These are phyloP conservation scores for Microtus obscurus DNA, from an alignment of 2,797 vertebrate genomes.

Conservation along the genomic window DNA sequence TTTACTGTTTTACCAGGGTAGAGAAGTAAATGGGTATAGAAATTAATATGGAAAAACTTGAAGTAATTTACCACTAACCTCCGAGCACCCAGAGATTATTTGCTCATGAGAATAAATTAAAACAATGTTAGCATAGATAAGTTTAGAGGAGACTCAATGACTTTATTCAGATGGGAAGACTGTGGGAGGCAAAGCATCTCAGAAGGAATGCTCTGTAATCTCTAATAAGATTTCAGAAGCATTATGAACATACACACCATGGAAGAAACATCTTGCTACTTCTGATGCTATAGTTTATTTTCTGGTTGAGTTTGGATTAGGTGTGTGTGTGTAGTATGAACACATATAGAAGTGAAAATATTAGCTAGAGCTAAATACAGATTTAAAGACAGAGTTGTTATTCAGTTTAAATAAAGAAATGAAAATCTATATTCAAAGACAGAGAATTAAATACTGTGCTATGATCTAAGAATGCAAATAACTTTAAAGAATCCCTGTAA, in stretches of 20 bases:
- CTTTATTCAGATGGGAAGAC: not conserved
- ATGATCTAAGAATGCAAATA: not conserved
- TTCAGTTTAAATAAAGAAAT: not conserved
- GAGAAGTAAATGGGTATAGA: slow-evolving; percentile 60
- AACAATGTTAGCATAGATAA: slow-evolving; percentile 60
- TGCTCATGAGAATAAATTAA: slow-evolving; percentile 66
- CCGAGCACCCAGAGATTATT: slow-evolving; percentile 41
- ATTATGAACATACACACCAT: slow-evolving; percentile 16
- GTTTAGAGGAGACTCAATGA: slow-evolving; percentile 65
- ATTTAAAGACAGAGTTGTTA: not conserved
- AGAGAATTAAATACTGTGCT: not conserved
- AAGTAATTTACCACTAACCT: slow-evolving; percentile 73
- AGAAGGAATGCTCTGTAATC: slow-evolving; percentile 16
- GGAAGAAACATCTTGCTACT: not conserved
- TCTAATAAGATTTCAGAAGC: not conserved
- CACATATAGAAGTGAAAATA: fast-evolving
- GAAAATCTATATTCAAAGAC: not conserved
- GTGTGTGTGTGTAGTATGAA: not conserved
- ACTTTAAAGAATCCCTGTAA: not conserved
- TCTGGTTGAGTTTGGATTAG: not conserved
- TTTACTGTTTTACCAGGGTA: slow-evolving; percentile 48
- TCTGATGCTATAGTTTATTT: not conserved
- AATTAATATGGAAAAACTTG: slow-evolving; percentile 60
- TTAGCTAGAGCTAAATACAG: not conserved
- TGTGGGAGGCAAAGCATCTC: not conserved